A percentile compares a stretch with the other conserved stretches of the same genome.
Conservation (phyloP, 1,140 invertebrate species). For the Drosophila azteca region DNA sequence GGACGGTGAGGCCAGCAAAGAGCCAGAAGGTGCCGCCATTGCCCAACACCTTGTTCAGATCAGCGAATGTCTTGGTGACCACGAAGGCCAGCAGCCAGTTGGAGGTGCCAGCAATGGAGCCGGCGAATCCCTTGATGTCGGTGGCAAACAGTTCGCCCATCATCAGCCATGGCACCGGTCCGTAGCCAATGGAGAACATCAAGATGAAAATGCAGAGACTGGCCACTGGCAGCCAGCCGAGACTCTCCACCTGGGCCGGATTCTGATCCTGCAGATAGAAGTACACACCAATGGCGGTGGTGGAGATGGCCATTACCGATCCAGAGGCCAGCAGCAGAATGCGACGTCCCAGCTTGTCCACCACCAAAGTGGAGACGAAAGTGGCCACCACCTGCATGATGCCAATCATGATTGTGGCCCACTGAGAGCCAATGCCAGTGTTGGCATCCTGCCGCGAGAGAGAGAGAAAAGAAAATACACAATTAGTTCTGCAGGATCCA, state of each 20-base stretch:
- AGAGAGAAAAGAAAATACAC: not conserved
- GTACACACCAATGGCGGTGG: constrained; percentile 86
- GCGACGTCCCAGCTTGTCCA: constrained; percentile 90
- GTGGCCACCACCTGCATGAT: constrained; percentile 90
- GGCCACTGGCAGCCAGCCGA: constrained; percentile 89
- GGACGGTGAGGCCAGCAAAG: constrained; percentile 89
- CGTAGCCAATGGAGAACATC: constrained; percentile 91
- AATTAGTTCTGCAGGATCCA: not conserved
- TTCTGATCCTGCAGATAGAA: constrained; percentile 86
- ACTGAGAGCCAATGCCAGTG: constrained; percentile 85
- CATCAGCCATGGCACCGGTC: constrained; percentile 92
- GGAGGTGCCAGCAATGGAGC: constrained; percentile 88
- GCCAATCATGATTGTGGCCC: constrained; percentile 90
- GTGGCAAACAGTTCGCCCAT: constrained; percentile 90
- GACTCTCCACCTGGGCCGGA: constrained; percentile 84
- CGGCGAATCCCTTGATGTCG: constrained; percentile 90
- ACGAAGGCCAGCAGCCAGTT: constrained; percentile 93
- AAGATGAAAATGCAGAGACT: constrained; percentile 90
- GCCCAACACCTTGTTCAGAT: constrained; percentile 86
- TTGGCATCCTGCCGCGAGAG: constrained; percentile 84
- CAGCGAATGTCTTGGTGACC: constrained; percentile 90
- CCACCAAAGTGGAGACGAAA: constrained; percentile 88
- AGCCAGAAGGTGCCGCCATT: constrained; percentile 90
- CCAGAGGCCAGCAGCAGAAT: constrained; percentile 88
- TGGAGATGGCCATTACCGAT: constrained; percentile 86